Evolutionary conservation across 2,113 vertebrate species (phyloP), one percentile per base, ranked within the genome.

Genomic region (Neolamprologus modestus): DNA sequence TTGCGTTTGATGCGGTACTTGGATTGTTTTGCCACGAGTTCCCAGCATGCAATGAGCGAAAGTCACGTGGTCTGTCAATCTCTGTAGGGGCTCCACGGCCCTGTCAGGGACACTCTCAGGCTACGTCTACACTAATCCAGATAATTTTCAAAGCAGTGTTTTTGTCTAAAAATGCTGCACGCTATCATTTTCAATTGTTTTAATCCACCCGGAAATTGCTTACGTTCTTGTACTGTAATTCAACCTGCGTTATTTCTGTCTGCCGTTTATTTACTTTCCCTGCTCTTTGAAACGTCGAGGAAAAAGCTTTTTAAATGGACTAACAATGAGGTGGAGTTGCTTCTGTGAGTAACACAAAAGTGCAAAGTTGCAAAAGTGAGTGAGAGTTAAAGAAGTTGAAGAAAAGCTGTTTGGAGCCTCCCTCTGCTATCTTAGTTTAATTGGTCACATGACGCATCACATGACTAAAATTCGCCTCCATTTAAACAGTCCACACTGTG

Each of bases 21-120:
- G 52, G 52, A 54, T 54, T 54, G 52, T 54, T 54, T 54, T 54
- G n/a, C 52, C 52, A 21, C n/a, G 9, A 21, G 52, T 53, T 53
- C 0, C n/a, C 52, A 1, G n/a, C 52, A 11, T 53, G n/a, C 52
- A 54, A 4, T 21, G 19, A 1, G 2, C 0, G n/a, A 53, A 11
- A 53, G 52, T 53, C n/a, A 3, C 9, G 1, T 54, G 52, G 5
- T 54, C n/a, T 1, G 9, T 54, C 52, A 54, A 3, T 21, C n/a
- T 54, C n/a, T 54, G 2, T 11, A 3, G 57, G 28, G 57, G 28
- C 14, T 61, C 57, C 57, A 31, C 1, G 28, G 5, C 57, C 26
- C 26, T 33, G 5, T 17, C 14, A 17, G 57, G 28, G 57, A 31
- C 28, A 17, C 28, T 6, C 28, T 31, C 8, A 31, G 57, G 3